Percentiles rank a stretch among this genome's conserved stretches.
These are phyloP conservation scores for Thamnaconus septentrionalis DNA, from an alignment of 2,113 vertebrate species.

Conservation along the genomic window DNA sequence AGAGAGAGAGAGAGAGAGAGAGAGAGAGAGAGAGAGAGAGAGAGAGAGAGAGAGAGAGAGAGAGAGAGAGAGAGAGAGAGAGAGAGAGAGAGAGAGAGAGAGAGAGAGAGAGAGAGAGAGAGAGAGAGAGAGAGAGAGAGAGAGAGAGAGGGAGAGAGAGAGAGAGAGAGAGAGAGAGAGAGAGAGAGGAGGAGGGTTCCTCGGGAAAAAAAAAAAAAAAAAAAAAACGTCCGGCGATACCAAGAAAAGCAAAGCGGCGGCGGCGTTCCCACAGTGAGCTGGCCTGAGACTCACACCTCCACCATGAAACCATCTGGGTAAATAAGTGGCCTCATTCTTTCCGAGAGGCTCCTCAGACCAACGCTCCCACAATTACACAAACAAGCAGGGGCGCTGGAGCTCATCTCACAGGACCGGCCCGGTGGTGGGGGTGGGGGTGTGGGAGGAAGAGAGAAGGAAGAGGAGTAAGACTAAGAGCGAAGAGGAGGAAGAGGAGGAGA, in stretches of 20 bases:
- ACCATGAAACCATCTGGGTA: slow-evolving; percentile 93
- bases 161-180: slow-evolving; percentile 68
- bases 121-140: slow-evolving; percentile 73
- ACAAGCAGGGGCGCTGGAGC: slow-evolving; percentile 83
- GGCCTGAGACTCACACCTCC: slow-evolving; percentile 91
- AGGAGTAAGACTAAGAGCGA: not conserved
- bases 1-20: slow-evolving; percentile 79
- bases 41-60: slow-evolving; percentile 73
- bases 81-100: slow-evolving; percentile 73
- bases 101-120: slow-evolving; percentile 73
- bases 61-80: slow-evolving; percentile 81
- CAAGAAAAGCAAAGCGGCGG: slow-evolving; percentile 84
- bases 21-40: slow-evolving; percentile 77
- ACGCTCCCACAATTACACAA: slow-evolving; percentile 94
- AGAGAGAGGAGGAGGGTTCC: slow-evolving; percentile 84
- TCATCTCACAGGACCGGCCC: slow-evolving; percentile 52
- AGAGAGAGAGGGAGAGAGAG: slow-evolving; percentile 71
- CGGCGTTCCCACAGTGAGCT: slow-evolving; percentile 88
- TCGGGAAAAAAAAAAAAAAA: slow-evolving; percentile 9
- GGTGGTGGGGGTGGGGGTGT: too few relatives aligned
- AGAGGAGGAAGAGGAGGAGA: slow-evolving; percentile 15
- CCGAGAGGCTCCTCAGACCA: slow-evolving; percentile 85
- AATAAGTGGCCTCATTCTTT: slow-evolving; percentile 96
- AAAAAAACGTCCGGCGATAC: slow-evolving; percentile 84
- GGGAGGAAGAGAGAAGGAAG: not conserved